Conservation (phyloP, 2,888 invertebrate species). For the Noctua janthina region DNA sequence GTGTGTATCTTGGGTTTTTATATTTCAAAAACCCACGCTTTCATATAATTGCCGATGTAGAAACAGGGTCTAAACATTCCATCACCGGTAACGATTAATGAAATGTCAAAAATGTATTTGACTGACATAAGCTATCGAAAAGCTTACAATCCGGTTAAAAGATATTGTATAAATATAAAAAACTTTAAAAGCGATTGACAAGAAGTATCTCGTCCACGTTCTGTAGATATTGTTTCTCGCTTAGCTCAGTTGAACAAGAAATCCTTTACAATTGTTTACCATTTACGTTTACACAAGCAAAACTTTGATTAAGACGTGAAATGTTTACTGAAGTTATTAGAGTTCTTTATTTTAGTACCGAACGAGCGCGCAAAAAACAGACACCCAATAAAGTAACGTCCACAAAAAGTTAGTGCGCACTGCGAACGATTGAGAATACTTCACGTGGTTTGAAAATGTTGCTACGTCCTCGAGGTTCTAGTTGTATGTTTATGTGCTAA, state of each 20-base stretch:
- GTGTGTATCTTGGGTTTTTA: neutral
- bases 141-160: neutral
- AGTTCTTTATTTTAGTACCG: slow-evolving; percentile 14
- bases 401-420: slow-evolving; percentile 5
- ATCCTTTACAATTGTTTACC: neutral
- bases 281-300: neutral
- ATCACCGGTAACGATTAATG: neutral
- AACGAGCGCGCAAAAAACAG: neutral
- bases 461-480: slow-evolving; percentile 1
- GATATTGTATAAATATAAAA: neutral
- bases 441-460: slow-evolving; percentile 9
- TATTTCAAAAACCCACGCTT: neutral
- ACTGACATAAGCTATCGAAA: neutral
- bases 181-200: neutral
- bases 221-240: neutral
- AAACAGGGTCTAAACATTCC: neutral
- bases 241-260: neutral
- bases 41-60: neutral
- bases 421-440: slow-evolving; percentile 20
- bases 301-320: slow-evolving; percentile 9
- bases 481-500: slow-evolving; percentile 4
- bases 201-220: no score
- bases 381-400: slow-evolving; percentile 23
- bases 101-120: neutral
- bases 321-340: slow-evolving; percentile 7